Conservation (phyloP, 2,888 invertebrate genomes). For the Ornithoptera priamus region DNA sequence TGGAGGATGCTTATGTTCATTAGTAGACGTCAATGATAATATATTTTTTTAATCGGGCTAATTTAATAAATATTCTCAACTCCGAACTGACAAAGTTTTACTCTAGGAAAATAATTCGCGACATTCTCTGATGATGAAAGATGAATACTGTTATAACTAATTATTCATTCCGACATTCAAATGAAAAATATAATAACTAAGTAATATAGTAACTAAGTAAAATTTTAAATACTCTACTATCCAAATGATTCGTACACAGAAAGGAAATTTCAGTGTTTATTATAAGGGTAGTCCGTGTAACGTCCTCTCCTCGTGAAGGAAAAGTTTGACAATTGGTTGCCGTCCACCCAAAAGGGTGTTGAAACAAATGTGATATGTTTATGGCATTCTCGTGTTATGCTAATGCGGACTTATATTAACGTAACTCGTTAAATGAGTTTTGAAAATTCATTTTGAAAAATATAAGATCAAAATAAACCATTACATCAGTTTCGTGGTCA, state of each 20-base stretch:
- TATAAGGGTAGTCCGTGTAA: conserved; percentile 23
- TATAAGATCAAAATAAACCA: not conserved
- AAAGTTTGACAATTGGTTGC: conserved; percentile 53
- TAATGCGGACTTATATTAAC: conserved; percentile 52
- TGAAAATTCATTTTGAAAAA: conserved; percentile 6
- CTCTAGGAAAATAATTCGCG: no score
- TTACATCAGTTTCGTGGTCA: no score
- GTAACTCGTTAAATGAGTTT: conserved; percentile 23
- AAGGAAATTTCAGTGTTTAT: conserved; percentile 30
- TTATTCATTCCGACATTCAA: no score
- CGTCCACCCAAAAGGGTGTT: conserved; percentile 64
- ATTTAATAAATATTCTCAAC: no score
- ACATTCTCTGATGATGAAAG: no score
- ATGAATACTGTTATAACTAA: no score
- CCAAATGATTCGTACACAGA: not conserved
- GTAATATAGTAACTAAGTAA: no score
- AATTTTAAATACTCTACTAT: not conserved
- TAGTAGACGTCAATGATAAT: no score
- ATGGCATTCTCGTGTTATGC: conserved; percentile 76
- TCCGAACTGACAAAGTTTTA: no score
- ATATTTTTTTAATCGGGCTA: no score
- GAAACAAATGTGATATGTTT: conserved; percentile 74
- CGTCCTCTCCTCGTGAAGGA: conserved; percentile 45
- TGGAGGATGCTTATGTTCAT: no score
- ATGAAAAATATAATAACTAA: no score